phyloP scores from a whole-genome alignment of 2,797 vertebrate genomes.

The Limnodromus scolopaceus region DNA sequence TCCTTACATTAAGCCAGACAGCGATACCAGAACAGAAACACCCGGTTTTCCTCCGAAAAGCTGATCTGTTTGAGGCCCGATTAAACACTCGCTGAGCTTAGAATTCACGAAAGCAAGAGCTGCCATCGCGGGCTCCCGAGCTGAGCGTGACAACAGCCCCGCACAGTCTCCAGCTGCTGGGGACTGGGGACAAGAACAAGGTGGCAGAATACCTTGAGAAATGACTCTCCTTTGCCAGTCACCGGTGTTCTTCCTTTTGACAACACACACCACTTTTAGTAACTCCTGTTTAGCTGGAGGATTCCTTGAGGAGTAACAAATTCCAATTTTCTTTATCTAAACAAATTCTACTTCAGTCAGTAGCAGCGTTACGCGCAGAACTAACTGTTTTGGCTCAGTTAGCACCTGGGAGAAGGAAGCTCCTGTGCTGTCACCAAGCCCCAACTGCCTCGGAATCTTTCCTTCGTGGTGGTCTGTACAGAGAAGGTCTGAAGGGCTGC shows the following conservation, averaged over 20 bases:
- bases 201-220: background rate
- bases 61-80: background rate
- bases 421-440: background rate
- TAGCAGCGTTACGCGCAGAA: background rate
- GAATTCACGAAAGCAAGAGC: background rate
- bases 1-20: background rate
- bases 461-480: background rate
- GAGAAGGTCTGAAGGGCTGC: background rate
- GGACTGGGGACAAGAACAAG: background rate
- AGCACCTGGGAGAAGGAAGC: background rate
- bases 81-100: background rate
- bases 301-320: background rate
- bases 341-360: background rate
- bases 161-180: background rate
- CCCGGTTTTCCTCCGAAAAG: background rate
- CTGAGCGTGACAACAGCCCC: background rate
- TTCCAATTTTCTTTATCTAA: background rate
- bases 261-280: background rate
- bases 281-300: background rate
- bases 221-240: background rate
- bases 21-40: background rate
- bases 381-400: background rate
- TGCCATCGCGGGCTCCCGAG: background rate
- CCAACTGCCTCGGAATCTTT: background rate
- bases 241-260: background rate